A percentile compares a stretch with the other conserved stretches of the same genome.
Conservation (phyloP, 2,888 invertebrate species). For the Empis stercorea region DNA sequence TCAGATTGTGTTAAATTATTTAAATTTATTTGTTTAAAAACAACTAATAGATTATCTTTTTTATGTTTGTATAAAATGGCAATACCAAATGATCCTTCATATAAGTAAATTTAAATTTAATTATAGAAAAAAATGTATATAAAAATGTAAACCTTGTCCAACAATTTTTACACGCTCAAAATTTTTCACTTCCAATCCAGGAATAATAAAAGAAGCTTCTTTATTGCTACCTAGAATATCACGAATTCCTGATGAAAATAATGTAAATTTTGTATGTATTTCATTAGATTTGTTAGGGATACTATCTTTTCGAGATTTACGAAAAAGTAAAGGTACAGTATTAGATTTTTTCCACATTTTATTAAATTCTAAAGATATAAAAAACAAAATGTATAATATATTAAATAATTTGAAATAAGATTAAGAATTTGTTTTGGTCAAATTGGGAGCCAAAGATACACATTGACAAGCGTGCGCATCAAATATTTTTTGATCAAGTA, state of each 20-base stretch:
- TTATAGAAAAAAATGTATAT: no score
- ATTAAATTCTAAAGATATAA: no score
- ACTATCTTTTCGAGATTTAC: conserved; percentile 13
- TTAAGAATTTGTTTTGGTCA: no score
- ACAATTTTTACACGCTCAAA: conserved; percentile 33
- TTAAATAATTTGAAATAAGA: no score
- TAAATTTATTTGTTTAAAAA: conserved; percentile 62
- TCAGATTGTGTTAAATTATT: conserved; percentile 52
- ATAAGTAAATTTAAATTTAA: no score
- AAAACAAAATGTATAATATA: no score
- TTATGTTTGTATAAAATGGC: conserved; percentile 52
- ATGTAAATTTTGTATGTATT: conserved; percentile 22
- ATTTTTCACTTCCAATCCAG: conserved; percentile 27
- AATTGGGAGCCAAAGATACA: no score
- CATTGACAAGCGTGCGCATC: no score
- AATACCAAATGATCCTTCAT: conserved; percentile 56
- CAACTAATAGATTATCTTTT: conserved; percentile 49
- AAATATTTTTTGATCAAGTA: no score
- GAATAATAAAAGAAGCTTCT: conserved; percentile 14
- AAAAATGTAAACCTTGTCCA: conserved; percentile 30
- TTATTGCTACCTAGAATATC: conserved; percentile 1
- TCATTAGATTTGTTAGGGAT: conserved; percentile 13
- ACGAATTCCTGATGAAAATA: conserved; percentile 6
- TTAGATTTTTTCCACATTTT: conserved; percentile 29
- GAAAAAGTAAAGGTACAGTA: conserved; percentile 32